Evolutionary conservation across 2,113 vertebrate genomes (phyloP), one percentile per base, ranked within the genome.

Genomic region (Melanotaenia duboulayi): DNA sequence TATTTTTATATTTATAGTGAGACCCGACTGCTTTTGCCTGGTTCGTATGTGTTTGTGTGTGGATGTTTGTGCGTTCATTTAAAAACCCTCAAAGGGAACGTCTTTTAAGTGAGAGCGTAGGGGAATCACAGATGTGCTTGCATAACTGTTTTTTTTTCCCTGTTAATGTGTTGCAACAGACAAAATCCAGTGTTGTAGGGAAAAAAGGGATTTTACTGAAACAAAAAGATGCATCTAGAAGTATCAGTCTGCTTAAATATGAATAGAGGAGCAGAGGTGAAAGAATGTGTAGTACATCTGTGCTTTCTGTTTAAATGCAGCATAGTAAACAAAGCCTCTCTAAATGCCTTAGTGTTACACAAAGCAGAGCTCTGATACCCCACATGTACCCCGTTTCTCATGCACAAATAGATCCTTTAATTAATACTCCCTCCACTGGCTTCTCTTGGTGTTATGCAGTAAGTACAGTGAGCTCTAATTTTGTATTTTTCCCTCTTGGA

Each of bases 281-380:
- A 91, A 86, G 91, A 93, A 93, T 93, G 91, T 93, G 89, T 85
- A 71, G 78, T 75, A 78, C 80, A 84, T 90, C 76, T 59, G 87
- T 92, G 83, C 91, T 85, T 86, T 88, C 71, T 80, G 77, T 92
- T 91, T 69, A 68, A 79, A 87, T 80, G 83, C 84, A 81, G 83
- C 77, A 63, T 81, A 84, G 69, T 79, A 79, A 78, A 84, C 68
- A 77, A 85, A 80, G 87, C 89, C 87, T 91, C 89, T 91, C 65
- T 86, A 81, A 90, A 91, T 93, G 92, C 92, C 92, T 93, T 93
- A 91, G 90, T 89, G 84, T 91, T 88, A 71, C 75, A 79, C 76
- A 78, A 63, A 69, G 71, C 55, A 61, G 79, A 79, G 85, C 84
- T 88, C 84, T 71, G 19, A 81, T 72, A 65, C 52, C 56, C 28